These are phyloP conservation scores for Acleris holmiana DNA, from an alignment of 2,888 invertebrate genomes.

Conservation along the genomic window DNA sequence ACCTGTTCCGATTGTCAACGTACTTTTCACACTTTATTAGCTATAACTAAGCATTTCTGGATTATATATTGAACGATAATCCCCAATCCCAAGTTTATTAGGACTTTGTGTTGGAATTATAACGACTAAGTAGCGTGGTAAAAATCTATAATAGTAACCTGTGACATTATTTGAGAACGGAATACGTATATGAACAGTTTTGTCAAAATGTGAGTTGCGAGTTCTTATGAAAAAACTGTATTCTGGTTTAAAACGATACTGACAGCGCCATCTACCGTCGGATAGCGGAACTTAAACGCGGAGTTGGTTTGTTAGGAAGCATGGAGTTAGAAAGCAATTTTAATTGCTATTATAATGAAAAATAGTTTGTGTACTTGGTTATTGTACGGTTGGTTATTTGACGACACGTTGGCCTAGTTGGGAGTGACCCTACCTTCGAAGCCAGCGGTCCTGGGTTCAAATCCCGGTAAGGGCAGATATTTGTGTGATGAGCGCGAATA, in stretches of 20 bases:
- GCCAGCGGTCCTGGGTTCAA: too few relatives aligned
- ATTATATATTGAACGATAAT: slow-evolving; percentile 32
- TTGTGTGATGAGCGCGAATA: too few relatives aligned
- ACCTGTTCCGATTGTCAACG: slow-evolving; percentile 30
- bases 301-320: too few relatives aligned
- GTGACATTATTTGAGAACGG: background rate
- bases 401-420: too few relatives aligned
- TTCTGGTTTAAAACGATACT: slow-evolving; percentile 44
- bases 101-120: slow-evolving; percentile 1
- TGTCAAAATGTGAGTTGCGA: background rate
- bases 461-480: too few relatives aligned
- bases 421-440: too few relatives aligned
- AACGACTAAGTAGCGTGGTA: background rate
- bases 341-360: background rate
- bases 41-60: slow-evolving; percentile 22
- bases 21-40: slow-evolving; percentile 22
- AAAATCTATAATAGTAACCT: background rate
- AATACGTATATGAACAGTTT: background rate
- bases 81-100: slow-evolving; percentile 24
- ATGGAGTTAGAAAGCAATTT: background rate
- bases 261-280: slow-evolving; percentile 62
- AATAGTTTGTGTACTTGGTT: too few relatives aligned
- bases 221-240: background rate
- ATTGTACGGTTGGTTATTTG: too few relatives aligned
- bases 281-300: slow-evolving; percentile 58